Percentiles rank a stretch among this genome's conserved stretches.
These are phyloP conservation scores for Orussus abietinus DNA, from an alignment of 1,140 invertebrate species.

Conservation along the genomic window DNA sequence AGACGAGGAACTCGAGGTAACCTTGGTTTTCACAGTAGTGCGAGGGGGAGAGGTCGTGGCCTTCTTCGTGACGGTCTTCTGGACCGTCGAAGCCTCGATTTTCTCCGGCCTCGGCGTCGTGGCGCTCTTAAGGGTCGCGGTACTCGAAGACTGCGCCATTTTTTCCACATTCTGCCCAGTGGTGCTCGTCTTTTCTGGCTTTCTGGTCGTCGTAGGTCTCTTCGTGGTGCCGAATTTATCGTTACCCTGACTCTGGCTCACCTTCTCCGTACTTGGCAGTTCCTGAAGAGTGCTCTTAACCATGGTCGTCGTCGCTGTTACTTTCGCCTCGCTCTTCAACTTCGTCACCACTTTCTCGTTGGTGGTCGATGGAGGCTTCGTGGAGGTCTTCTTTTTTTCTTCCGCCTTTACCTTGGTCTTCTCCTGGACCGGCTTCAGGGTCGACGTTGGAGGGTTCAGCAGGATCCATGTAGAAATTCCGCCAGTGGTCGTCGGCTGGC, in stretches of 20 bases:
- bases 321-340: constrained; percentile 26
- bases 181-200: too few relatives aligned
- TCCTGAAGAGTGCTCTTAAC: constrained; percentile 12
- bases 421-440: constrained; percentile 32
- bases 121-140: constrained; percentile 5
- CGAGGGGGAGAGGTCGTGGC: constrained; percentile 19
- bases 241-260: too few relatives aligned
- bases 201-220: constrained; percentile 30
- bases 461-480: constrained; percentile 74
- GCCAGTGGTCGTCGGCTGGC: constrained; percentile 60
- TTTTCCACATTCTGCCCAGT: constrained; percentile 27
- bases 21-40: constrained; percentile 29
- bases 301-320: constrained; percentile 10
- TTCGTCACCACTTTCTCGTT: constrained; percentile 21
- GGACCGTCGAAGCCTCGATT: too few relatives aligned
- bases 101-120: constrained; percentile 30
- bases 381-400: constrained; percentile 11
- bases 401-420: constrained; percentile 12
- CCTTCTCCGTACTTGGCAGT: constrained; percentile 23
- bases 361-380: constrained; percentile 15
- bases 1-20: constrained; percentile 12
- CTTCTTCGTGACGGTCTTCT: constrained; percentile 31
- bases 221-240: constrained; percentile 31
- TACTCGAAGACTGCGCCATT: constrained; percentile 5
- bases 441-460: constrained; percentile 58